These are phyloP conservation scores for Brachystomella parvula DNA, from an alignment of 1,140 invertebrate species.

Conservation along the genomic window DNA sequence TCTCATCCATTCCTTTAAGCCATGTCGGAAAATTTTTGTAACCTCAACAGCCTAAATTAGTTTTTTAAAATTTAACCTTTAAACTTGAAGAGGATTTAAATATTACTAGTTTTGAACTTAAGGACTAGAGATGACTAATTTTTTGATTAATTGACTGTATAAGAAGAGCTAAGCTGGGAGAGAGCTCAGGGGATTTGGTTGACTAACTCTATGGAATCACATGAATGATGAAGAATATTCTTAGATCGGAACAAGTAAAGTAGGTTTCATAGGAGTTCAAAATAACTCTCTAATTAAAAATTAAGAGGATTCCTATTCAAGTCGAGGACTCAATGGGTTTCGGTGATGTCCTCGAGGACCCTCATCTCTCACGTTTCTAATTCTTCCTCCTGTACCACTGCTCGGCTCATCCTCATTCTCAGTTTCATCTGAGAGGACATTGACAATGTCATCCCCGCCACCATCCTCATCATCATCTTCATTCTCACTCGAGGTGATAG, in stretches of 20 bases:
- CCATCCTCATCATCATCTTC: slow-evolving; percentile 17
- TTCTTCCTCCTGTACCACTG: neutral
- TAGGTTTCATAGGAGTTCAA: too few species aligned
- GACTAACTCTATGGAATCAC: neutral
- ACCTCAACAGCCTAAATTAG: too few species aligned
- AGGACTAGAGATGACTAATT: too few species aligned
- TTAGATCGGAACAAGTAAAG: neutral
- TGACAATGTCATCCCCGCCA: slow-evolving; percentile 15
- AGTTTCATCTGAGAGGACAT: slow-evolving; percentile 27
- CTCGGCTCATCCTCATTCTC: slow-evolving; percentile 13
- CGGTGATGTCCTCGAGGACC: neutral
- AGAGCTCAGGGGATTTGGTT: too few species aligned
- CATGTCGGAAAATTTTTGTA: too few species aligned
- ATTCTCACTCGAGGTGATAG: slow-evolving; percentile 6
- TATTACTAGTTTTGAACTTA: too few species aligned
- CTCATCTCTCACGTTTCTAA: neutral
- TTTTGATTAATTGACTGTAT: too few species aligned
- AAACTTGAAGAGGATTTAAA: too few species aligned
- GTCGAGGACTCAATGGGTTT: neutral
- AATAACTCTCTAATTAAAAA: neutral
- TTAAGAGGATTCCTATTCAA: neutral
- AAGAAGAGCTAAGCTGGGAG: too few species aligned
- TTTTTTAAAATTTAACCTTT: too few species aligned
- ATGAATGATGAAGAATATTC: neutral
- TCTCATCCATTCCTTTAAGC: too few species aligned